Evolutionary conservation across 2,797 vertebrate species (phyloP).

Genomic region (Pantherophis alleghaniensis): DNA sequence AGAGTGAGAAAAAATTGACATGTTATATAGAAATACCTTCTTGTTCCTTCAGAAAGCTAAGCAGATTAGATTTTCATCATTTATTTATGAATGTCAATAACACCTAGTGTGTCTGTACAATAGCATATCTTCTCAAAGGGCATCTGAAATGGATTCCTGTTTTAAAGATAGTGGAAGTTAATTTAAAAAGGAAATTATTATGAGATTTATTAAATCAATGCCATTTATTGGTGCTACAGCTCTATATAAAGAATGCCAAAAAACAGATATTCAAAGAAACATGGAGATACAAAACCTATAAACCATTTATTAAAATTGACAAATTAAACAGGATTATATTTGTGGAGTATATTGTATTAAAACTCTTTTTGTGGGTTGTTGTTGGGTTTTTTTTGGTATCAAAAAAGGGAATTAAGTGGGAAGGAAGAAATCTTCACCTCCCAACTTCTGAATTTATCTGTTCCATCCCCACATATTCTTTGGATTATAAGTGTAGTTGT

Average conservation of each 20-base stretch:
- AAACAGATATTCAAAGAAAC: background rate
- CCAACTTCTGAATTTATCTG: background rate
- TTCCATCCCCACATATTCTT: background rate
- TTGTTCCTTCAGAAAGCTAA: slow-evolving; percentile 9
- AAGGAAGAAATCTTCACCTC: background rate
- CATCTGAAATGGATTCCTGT: slow-evolving; percentile 8
- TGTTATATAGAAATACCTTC: slow-evolving; percentile 9
- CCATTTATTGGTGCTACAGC: slow-evolving; percentile 28
- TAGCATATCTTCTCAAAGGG: background rate
- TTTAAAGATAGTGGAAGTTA: slow-evolving; percentile 17
- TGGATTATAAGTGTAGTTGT: background rate
- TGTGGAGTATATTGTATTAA: background rate
- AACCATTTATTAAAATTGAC: background rate
- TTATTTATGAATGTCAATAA: slow-evolving; percentile 20
- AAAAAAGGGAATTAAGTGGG: background rate
- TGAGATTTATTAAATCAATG: slow-evolving; percentile 23
- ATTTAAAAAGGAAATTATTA: slow-evolving; percentile 16
- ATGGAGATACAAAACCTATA: background rate
- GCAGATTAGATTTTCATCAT: slow-evolving; percentile 19
- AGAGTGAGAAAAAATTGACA: background rate
- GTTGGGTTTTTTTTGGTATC: background rate
- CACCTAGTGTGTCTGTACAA: background rate
- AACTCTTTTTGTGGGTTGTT: background rate
- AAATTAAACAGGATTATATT: background rate
- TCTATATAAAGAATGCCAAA: slow-evolving; percentile 12